phyloP scores from a whole-genome alignment of 1,140 invertebrate genomes.

The Hormaphis cornu region DNA sequence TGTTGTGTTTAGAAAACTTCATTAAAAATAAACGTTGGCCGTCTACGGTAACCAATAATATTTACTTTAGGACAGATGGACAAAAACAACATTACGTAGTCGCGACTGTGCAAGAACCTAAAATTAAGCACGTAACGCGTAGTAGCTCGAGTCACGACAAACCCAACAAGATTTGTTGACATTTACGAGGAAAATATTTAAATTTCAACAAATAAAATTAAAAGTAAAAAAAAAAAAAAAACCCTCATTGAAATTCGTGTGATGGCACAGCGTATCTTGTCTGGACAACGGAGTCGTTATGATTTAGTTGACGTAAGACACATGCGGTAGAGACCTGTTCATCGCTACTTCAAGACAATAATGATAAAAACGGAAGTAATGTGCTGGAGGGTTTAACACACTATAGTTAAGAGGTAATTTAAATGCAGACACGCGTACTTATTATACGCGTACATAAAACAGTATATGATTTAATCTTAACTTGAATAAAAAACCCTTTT shows the following conservation, averaged over 20 bases:
- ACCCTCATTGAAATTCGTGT: not conserved
- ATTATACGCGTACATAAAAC: not conserved
- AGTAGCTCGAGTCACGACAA: not conserved
- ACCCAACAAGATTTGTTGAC: not conserved
- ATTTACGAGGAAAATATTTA: conserved; percentile 4
- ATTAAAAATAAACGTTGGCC: not conserved
- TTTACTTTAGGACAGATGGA: not conserved
- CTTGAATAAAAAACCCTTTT: not conserved
- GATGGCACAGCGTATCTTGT: not conserved
- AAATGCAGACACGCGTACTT: not conserved
- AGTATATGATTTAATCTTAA: not conserved
- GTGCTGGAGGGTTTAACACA: not conserved
- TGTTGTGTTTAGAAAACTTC: not conserved
- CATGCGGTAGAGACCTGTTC: not conserved
- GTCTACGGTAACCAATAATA: not conserved
- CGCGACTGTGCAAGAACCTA: not conserved
- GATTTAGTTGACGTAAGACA: not conserved
- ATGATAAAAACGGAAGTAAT: not conserved
- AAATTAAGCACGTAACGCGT: not conserved
- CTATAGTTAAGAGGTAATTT: not conserved
- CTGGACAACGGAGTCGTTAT: not conserved
- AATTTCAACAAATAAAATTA: conserved; percentile 4
- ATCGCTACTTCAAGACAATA: not conserved
- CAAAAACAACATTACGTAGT: not conserved
- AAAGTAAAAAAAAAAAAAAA: not conserved